Evolutionary conservation across 2,888 invertebrate species (phyloP), one percentile per base, ranked within the genome.

Genomic region (Epiblema foenella): DNA sequence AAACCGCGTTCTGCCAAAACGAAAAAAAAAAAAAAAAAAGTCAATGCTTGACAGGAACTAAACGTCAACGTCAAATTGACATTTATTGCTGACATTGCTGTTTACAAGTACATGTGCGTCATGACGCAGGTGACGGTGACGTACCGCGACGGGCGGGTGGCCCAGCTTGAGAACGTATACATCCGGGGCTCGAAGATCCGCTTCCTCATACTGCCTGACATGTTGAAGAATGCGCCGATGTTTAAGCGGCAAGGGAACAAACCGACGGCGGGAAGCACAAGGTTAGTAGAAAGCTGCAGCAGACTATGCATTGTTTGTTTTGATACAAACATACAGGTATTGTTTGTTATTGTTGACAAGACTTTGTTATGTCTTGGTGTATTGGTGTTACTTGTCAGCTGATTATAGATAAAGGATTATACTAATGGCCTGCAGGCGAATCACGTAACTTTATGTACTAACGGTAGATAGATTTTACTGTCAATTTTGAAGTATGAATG

Each of bases 151-250:
- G 99, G 99, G 5, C 94, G 98, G 76, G 97, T 98, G 0, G 97
- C 97, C 5, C 97, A 98, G 84, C 91, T 99, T 77, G 99, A 99
- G 89, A 99, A 99, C 90, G 99, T 99, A 8, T 99, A 98, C 89
- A 98, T 99, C 78, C 95, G 99, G 78, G 99, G 99, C 18, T 99
- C 99, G 20, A 99, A 99, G 94, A 98, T 99, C 74, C 94, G 99
- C 59, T 99, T 99, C 89, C 95, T 99, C 73, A 99, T 99, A 89
- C 91, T 99, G 81, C 99, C 99, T 0, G 99, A 99, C 88, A 99
- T 99, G 99, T 93, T 99, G 81, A 99, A 99, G 91, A 99, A 98
- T 89, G 98, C 98, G 8, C 98, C 98, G 0, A 99, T 99, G 98
- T 98, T 99, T 89, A 99, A 99, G 93, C 95, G 97, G 86, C 97